Evolutionary conservation across 2,888 invertebrate species (phyloP), one percentile per base, ranked within the genome.

Genomic region (Halictus ligatus): DNA sequence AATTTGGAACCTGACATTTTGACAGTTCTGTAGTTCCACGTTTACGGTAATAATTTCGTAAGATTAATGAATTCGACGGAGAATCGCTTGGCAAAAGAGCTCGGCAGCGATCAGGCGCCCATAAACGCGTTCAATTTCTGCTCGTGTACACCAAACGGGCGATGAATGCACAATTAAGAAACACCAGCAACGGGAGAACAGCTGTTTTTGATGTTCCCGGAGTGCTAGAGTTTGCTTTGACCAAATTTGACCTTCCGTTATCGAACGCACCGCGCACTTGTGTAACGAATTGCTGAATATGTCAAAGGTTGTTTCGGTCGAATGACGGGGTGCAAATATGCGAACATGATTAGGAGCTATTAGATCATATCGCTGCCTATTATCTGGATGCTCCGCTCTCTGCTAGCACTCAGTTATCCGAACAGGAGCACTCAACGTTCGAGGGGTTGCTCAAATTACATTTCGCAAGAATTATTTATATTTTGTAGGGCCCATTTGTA

Each of bases 211-310:
- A 78, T 73, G 21, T 69, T 73, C 25, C 48, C 35, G 13, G 15
- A 3, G 18, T 12, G 7, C 13, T 21, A 29, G 35, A 50, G 71
- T 40, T 85, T 40, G 60, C 82, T 86, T 88, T 88, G 81, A 86
- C 86, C 79, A 84, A 88, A 83, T 87, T 86, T 82, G 60, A 82
- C 78, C 80, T 78, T 40, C 67, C 54, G 81, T 54, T 81, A 75
- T 79, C 76, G 87, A 69, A 67, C 77, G 81, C 64, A 71, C 72
- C 71, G 35, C 77, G 35, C 80, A 54, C 54, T 71, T 75, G 54
- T 75, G 43, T 77, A 77, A 82, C 81, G 43, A 79, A 78, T 50
- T 78, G 25, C 64, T 60, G 77, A 48, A 75, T 86, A 86, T 85
- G 78, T 78, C 85, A 78, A 72, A 86, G 82, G 86, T 82, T 80